Evolutionary conservation across 1,140 invertebrate genomes (phyloP), one percentile per base, ranked within the genome.

Genomic region (Drosophila santomea): DNA sequence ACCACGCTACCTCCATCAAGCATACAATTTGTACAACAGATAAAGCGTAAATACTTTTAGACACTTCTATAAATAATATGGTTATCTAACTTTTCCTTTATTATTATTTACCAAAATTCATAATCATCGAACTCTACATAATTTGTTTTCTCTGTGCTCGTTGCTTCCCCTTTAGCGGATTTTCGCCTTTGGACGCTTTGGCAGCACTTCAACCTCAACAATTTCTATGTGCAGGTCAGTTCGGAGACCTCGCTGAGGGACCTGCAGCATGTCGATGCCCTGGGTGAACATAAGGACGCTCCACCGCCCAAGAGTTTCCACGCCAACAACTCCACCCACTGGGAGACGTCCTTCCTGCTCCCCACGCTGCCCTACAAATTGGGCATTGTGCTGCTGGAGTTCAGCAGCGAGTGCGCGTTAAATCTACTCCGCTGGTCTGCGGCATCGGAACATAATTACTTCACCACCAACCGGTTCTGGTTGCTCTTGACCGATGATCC

Each of bases 401-500:
- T 91, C 25, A 66, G 52, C 25, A 81, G 62, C 14, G 14, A 74
- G 2, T 91, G 91, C 50, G 81, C 91, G 6, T 35, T 90, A 6
- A 91, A 92, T 63, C 36, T 88, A 15, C 48, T 92, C 3, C 82
- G 80, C 0, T 91, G 90, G 90, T 85, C 86, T 2, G 77, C 88
- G 8, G 91, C 91, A 0, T 41, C 72, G 15, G 88, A 92, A 38
- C 72, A 90, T 28, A 92, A 91, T 60, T 92, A 85, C 66, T 91
- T 92, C 23, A 91, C 91, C 11, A 91, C 84, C 11, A 88, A 91
- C 75, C 81, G 85, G 0, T 92, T 80, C 75, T 92, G 91, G 91
- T 35, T 92, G 50, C 67, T 92, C 10, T 68, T 88, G 0, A 81
- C 74, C 0, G 54, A 64, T 8, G 44, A 88, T 55, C 12, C 14